Percentiles rank a stretch among this genome's conserved stretches.
Evolutionary conservation across 2,888 invertebrate genomes (phyloP).

Genomic region (Bursaphelenchus okinawaensis): DNA sequence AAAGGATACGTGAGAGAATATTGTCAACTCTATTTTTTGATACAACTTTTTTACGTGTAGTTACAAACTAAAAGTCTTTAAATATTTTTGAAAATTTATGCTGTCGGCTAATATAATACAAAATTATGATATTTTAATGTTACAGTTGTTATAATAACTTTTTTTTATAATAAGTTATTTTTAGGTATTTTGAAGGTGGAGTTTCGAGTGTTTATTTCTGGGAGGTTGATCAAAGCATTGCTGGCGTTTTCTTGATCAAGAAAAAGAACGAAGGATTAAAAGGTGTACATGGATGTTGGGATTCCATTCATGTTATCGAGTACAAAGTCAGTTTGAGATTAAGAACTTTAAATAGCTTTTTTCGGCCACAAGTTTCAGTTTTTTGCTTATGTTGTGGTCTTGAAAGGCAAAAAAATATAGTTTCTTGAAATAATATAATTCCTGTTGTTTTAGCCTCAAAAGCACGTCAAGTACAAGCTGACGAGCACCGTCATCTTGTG

Average conservation of each 20-base stretch:
- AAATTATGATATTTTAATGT: too few species aligned
- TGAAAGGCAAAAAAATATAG: neutral
- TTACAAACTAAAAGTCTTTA: too few species aligned
- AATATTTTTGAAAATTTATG: too few species aligned
- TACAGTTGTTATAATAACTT: neutral
- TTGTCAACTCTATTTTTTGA: too few species aligned
- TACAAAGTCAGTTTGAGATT: constrained; percentile 67
- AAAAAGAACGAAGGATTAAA: constrained; percentile 68
- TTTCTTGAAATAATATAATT: neutral
- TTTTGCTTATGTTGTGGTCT: neutral
- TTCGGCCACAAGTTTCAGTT: constrained; percentile 18
- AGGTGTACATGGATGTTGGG: constrained; percentile 99
- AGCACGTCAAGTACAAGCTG: constrained; percentile 92
- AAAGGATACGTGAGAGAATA: neutral
- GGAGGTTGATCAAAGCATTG: constrained; percentile 98
- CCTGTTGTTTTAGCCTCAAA: constrained; percentile 65
- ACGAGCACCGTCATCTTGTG: constrained; percentile 99
- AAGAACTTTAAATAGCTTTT: too few species aligned
- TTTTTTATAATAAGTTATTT: neutral
- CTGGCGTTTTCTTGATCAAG: constrained; percentile 93
- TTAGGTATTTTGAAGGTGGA: constrained; percentile 24
- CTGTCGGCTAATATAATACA: too few species aligned
- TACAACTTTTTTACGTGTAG: neutral
- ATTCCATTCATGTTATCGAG: constrained; percentile 98
- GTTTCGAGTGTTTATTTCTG: constrained; percentile 71